Conservation (phyloP, 2,113 vertebrate genomes). For the Macroglossus sobrinus region DNA sequence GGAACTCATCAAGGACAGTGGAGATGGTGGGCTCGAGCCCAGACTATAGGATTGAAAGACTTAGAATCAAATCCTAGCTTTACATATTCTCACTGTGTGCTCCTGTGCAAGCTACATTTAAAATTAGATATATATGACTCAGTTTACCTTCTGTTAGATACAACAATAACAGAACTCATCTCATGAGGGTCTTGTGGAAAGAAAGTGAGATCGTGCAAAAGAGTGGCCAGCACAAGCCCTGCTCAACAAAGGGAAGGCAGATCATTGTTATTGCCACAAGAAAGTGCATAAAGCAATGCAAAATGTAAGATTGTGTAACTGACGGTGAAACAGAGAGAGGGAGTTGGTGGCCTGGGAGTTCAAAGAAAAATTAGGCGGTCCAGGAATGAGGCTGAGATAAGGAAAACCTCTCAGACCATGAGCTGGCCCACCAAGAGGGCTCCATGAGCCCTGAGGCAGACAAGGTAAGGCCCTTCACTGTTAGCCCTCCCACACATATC, state of each 20-base stretch:
- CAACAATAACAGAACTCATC: neutral
- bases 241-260: neutral
- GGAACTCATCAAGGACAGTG: accelerated
- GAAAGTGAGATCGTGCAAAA: neutral
- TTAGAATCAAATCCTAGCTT: neutral
- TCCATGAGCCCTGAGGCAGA: neutral
- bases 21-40: accelerated
- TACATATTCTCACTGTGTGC: no score
- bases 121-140: neutral
- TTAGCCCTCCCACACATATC: neutral
- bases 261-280: accelerated
- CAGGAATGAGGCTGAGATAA: neutral
- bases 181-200: neutral
- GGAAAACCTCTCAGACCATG: neutral
- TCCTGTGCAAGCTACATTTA: neutral
- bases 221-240: neutral
- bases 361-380: neutral
- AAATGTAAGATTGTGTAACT: neutral
- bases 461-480: neutral
- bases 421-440: neutral
- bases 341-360: neutral
- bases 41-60: neutral
- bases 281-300: neutral
- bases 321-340: neutral
- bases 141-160: neutral